These are phyloP conservation scores for Orbicella faveolata DNA, from an alignment of 64 coral and sea anemone genomes.

Conservation along the genomic window DNA sequence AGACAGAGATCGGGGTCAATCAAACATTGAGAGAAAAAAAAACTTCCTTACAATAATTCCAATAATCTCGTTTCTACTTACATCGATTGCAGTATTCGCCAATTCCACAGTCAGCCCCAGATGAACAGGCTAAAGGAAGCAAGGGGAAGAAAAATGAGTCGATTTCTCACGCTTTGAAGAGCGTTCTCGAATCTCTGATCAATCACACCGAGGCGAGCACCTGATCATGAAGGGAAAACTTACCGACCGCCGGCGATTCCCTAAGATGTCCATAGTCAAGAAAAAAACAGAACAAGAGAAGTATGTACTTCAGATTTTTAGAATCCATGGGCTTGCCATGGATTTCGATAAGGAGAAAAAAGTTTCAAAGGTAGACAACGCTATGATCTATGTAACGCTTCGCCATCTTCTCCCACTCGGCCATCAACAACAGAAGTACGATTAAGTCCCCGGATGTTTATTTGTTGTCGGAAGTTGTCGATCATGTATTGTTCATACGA, in stretches of 20 bases:
- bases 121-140: background rate
- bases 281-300: conserved; percentile 17
- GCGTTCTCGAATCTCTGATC: conserved; percentile 19
- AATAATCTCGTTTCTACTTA: background rate
- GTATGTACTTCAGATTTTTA: conserved; percentile 46
- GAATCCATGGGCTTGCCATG: conserved; percentile 65
- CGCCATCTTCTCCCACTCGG: background rate
- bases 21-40: background rate
- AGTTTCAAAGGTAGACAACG: background rate
- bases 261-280: conserved; percentile 57
- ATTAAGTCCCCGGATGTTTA: conserved; percentile 55
- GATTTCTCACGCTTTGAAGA: background rate
- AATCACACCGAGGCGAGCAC: background rate
- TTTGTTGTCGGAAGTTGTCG: conserved; percentile 37
- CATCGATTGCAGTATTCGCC: conserved; percentile 35
- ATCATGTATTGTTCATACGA: conserved; percentile 36
- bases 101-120: background rate
- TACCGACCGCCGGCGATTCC: conserved; percentile 44
- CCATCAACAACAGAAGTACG: background rate
- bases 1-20: background rate
- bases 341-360: conserved; percentile 18
- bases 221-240: background rate
- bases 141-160: conserved; percentile 7
- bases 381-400: background rate
- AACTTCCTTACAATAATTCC: background rate